Base-by-base conservation (phyloP, 1,140 invertebrate genomes). In the Potamilus streckersoni region DNA sequence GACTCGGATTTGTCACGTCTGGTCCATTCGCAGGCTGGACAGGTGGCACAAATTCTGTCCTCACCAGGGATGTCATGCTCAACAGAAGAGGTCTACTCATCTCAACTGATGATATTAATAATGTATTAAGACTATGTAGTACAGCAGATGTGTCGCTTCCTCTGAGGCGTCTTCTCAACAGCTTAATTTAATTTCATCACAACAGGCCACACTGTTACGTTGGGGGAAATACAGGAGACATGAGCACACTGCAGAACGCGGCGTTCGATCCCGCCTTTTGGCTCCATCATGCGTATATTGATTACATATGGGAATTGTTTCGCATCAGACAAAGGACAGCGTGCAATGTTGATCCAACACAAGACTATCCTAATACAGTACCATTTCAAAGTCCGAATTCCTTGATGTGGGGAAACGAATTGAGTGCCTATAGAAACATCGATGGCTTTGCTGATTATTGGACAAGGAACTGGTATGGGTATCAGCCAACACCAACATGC, bases 211-310 rank as follows among this genome's bases (percentile, higher is more conserved):
- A 86, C 74, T 73, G 76, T 27, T 85, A 74, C 62, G 71, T 85
- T 31, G 86, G 86, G 13, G 86, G 86, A 1, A 49, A 49, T 49
- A 49, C 38, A 11, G 38, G 38, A 49, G 71, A 79, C 66, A 85
- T 87, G 82, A 65, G 31, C 12, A 59, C 72, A 64, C 31, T 81
- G 19, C 68, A 76, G 17, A 86, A 82, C 8, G 81, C 86, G 14
- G 69, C 88, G 59, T 89, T 83, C 66, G 90, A 91, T 78, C 84
- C 85, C 4, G 80, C 87, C 38, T 89, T 89, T 80, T 90, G 86
- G 76, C 70, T 90, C 77, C 87, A 89, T 75, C 90, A 90, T 76
- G 73, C 81, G 19, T 89, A 86, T 79, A 76, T 91, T 31, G 89
- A 90, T 75, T 79, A 79, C 65, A 65, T 82, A 15, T 85, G 84